These are phyloP conservation scores for Pseudomyrmex cubaensis DNA, from an alignment of 1,140 invertebrate species.

Conservation along the genomic window DNA sequence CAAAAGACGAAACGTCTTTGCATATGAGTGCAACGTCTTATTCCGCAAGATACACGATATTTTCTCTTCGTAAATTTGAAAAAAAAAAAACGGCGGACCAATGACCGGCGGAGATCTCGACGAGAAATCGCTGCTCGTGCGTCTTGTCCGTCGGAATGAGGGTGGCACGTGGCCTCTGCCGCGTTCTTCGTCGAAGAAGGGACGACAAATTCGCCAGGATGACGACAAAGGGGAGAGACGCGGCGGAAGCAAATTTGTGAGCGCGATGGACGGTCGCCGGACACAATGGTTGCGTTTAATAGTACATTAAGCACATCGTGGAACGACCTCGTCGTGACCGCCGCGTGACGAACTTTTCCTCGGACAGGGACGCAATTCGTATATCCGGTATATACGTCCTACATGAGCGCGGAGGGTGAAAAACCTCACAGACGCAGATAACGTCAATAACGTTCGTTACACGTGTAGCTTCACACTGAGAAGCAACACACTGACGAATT, in stretches of 20 bases:
- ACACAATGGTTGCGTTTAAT: conserved; percentile 81
- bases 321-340: conserved; percentile 61
- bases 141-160: conserved; percentile 59
- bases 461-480: no score
- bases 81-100: conserved; percentile 4
- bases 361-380: conserved; percentile 46
- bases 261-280: conserved; percentile 72
- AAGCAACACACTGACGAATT: no score
- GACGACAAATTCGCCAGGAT: conserved; percentile 4
- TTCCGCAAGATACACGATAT: conserved; percentile 48
- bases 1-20: conserved; percentile 57
- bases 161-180: conserved; percentile 70
- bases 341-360: conserved; percentile 68
- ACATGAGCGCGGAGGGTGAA: conserved; percentile 17
- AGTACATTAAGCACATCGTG: conserved; percentile 79
- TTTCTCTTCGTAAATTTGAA: conserved; percentile 26
- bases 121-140: conserved; percentile 71
- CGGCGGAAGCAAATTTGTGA: conserved; percentile 79
- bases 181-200: conserved; percentile 17
- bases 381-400: conserved; percentile 35
- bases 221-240: conserved; percentile 49
- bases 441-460: no score
- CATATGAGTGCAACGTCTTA: conserved; percentile 65
- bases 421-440: conserved; percentile 7
- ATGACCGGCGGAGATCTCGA: conserved; percentile 44